Conservation (phyloP, 2,797 vertebrate species). For the Eulemur albifrons region DNA sequence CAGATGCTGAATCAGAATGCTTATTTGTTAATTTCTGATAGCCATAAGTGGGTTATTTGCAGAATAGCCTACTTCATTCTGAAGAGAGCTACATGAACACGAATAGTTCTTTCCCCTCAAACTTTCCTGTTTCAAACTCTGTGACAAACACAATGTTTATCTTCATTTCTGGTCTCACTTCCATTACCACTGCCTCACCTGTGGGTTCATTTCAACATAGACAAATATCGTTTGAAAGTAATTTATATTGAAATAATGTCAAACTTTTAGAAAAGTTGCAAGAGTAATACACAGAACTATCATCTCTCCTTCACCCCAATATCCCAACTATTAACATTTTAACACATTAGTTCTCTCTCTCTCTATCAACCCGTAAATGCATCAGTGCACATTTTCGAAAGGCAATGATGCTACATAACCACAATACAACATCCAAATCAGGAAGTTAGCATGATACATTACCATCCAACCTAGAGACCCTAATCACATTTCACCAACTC, state of each 20-base stretch:
- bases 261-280: conserved; percentile 9
- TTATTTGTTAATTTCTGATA: background rate
- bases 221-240: conserved; percentile 8
- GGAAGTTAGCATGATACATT: background rate
- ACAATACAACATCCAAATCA: background rate
- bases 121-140: conserved; percentile 8
- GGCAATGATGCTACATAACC: background rate
- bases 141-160: background rate
- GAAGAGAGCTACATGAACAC: background rate
- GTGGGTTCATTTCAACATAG: background rate
- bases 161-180: background rate
- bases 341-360: background rate
- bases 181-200: background rate
- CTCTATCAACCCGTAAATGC: background rate
- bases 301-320: background rate
- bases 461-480: background rate
- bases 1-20: background rate
- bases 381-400: background rate
- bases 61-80: background rate
- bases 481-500: background rate
- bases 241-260: conserved; percentile 3
- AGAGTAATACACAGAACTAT: background rate
- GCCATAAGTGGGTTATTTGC: background rate
- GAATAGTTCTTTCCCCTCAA: background rate
- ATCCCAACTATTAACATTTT: background rate